These are phyloP conservation scores for Syngnathoides biaculeatus DNA, from an alignment of 2,113 vertebrate species.

Conservation along the genomic window DNA sequence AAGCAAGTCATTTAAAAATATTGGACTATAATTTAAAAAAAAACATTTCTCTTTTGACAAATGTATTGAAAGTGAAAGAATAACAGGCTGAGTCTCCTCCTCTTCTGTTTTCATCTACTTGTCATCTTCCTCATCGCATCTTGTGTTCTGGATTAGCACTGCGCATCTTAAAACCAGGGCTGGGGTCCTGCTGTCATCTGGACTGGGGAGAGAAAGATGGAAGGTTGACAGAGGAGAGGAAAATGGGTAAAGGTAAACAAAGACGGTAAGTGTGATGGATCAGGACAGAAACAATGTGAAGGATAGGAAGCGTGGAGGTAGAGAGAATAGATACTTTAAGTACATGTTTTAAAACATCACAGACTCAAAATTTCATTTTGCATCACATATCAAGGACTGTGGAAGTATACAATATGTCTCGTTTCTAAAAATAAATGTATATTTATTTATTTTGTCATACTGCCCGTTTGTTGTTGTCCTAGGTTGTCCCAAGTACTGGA, in stretches of 20 bases:
- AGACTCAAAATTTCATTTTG: neutral
- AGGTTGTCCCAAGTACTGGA: no score
- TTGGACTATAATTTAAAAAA: slow-evolving; percentile 7
- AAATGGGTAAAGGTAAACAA: neutral
- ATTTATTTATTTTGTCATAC: no score
- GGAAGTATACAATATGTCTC: neutral
- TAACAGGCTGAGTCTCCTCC: slow-evolving; percentile 15
- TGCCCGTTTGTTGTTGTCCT: no score
- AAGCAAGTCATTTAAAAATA: slow-evolving; percentile 1
- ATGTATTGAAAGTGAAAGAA: slow-evolving; percentile 46
- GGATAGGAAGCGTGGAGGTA: neutral
- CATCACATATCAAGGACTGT: neutral
- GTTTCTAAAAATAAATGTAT: neutral
- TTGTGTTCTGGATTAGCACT: slow-evolving; percentile 89
- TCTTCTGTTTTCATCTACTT: slow-evolving; percentile 49
- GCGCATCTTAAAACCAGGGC: slow-evolving; percentile 89
- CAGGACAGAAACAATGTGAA: neutral
- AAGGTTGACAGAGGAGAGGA: slow-evolving; percentile 20
- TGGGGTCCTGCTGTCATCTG: slow-evolving; percentile 97
- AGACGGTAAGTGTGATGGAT: neutral
- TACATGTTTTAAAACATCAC: slow-evolving; percentile 13
- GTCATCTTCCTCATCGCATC: slow-evolving; percentile 78
- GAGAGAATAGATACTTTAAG: slow-evolving; percentile 43
- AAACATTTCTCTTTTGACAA: slow-evolving; percentile 26
- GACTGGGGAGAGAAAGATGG: slow-evolving; percentile 74